These are phyloP conservation scores for Eupsilia transversa DNA, from an alignment of 2,888 invertebrate genomes.

Conservation along the genomic window DNA sequence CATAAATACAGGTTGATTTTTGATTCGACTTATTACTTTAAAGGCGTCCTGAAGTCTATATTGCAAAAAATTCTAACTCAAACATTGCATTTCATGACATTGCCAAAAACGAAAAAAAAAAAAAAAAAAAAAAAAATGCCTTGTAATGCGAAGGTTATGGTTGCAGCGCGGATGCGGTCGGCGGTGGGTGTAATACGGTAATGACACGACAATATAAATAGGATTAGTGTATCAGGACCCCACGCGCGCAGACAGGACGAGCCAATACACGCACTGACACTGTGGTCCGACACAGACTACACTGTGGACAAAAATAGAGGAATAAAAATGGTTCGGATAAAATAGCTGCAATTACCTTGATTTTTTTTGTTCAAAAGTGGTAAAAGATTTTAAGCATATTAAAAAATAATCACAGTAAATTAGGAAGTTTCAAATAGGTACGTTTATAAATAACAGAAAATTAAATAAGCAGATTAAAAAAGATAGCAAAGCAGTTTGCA, in stretches of 20 bases:
- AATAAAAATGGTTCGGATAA: not conserved
- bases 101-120: no score
- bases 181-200: constrained; percentile 84
- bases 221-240: constrained; percentile 87
- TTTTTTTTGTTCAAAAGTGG: not conserved
- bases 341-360: not conserved
- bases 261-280: constrained; percentile 77
- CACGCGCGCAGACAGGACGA: constrained; percentile 89
- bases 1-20: not conserved
- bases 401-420: no score
- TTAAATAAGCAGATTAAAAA: no score
- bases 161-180: constrained; percentile 78
- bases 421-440: no score
- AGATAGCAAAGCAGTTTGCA: no score
- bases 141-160: constrained; percentile 58
- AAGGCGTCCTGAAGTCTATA: not conserved
- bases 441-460: no score
- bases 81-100: no score
- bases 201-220: constrained; percentile 86
- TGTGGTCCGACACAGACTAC: constrained; percentile 8
- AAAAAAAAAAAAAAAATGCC: constrained; percentile 7
- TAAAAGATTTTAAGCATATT: not conserved
- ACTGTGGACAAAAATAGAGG: constrained; percentile 31
- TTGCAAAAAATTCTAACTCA: not conserved
- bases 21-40: not conserved